Conservation (phyloP, 2,113 vertebrate species). For the Tenrec ecaudatus region DNA sequence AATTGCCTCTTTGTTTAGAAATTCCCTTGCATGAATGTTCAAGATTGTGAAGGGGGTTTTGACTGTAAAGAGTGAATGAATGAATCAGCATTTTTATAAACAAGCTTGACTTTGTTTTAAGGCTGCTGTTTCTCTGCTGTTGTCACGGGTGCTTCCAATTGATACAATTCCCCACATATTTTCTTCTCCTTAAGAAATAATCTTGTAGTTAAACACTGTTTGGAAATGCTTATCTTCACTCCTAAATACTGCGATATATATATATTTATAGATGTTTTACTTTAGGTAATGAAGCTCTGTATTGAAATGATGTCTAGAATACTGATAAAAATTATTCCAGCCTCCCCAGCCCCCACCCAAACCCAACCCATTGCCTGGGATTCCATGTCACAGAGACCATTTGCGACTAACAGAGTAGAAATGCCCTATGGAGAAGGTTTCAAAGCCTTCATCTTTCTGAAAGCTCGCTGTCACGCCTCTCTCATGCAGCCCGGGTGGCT, state of each 20-base stretch:
- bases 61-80: background rate
- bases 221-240: background rate
- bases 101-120: conserved; percentile 17
- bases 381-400: background rate
- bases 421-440: too few relatives aligned
- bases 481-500: background rate
- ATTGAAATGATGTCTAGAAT: background rate
- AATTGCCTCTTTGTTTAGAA: background rate
- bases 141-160: conserved; percentile 43
- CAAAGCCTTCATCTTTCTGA: background rate
- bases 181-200: conserved; percentile 36
- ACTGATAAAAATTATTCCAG: background rate
- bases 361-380: background rate
- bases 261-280: background rate
- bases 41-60: conserved; percentile 25
- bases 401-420: background rate
- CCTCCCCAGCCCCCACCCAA: background rate
- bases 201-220: background rate
- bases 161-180: background rate
- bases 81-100: conserved; percentile 60
- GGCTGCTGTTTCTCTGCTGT: conserved; percentile 25
- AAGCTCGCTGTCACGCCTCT: background rate
- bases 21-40: background rate
- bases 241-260: background rate
- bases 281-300: background rate